These are phyloP conservation scores for Troides aeacus DNA, from an alignment of 2,888 invertebrate species.

Conservation along the genomic window DNA sequence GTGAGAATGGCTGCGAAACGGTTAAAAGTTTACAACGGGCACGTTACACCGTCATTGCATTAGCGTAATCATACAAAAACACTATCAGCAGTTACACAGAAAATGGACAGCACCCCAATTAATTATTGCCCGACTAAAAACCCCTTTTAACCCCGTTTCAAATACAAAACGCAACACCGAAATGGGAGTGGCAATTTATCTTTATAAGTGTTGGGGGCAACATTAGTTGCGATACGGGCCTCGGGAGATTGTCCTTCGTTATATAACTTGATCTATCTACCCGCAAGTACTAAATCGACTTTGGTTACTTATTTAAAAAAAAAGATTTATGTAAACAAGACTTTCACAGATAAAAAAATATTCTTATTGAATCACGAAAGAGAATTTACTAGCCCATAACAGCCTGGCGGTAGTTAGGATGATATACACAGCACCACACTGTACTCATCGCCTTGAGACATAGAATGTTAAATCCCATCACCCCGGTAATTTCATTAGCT, in stretches of 20 bases:
- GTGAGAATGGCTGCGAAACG: too few species aligned
- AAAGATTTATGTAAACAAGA: too few species aligned
- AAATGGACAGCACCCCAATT: slow-evolving; percentile 60
- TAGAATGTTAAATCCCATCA: too few species aligned
- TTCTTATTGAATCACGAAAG: too few species aligned
- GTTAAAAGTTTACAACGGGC: neutral
- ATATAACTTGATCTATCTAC: slow-evolving; percentile 47
- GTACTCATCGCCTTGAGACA: too few species aligned
- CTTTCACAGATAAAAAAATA: too few species aligned
- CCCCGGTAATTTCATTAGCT: too few species aligned
- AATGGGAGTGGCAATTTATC: slow-evolving; percentile 63
- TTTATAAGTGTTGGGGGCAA: slow-evolving; percentile 62
- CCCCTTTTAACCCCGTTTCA: slow-evolving; percentile 63
- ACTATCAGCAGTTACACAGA: slow-evolving; percentile 53
- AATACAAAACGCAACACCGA: slow-evolving; percentile 49
- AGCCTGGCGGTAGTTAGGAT: too few species aligned
- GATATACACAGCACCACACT: too few species aligned
- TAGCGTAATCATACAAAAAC: slow-evolving; percentile 43
- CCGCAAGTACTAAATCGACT: slow-evolving; percentile 36
- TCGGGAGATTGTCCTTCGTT: slow-evolving; percentile 47
- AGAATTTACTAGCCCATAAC: too few species aligned
- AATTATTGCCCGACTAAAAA: slow-evolving; percentile 66
- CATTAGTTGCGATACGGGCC: slow-evolving; percentile 37
- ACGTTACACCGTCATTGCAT: slow-evolving; percentile 11
- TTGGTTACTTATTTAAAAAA: neutral